Base-by-base conservation (phyloP, 92 coral and sea anemone species). In the Heteractis magnifica region DNA sequence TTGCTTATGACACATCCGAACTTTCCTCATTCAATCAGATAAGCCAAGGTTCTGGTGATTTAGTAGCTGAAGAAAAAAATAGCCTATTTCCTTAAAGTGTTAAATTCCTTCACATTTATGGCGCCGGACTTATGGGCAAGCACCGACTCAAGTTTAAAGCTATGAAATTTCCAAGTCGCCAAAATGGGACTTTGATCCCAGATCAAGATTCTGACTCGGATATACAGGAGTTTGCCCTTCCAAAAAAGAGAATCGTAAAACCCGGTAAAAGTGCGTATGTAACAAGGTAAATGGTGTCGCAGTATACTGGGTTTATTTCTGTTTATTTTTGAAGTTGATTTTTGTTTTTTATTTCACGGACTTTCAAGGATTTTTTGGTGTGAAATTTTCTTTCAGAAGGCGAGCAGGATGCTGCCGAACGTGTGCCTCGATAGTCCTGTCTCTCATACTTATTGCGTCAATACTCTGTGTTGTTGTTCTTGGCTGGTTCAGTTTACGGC, bases 401-500 rank as follows among this genome's bases (percentile, higher is more conserved):
- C 85, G 94, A 18, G 89, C 93, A 15, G 94, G 93, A 18, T 93
- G 97, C 75, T 93, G 97, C 83, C 80, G 97, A 49, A 92, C 94
- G 8, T 93, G 97, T 83, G 97, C 97, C 0, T 93, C 97, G 5
- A 90, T 93, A 13, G 82, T 93, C 81, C 87, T 93, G 13, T 91
- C 94, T 2, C 88, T 93, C 6, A 92, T 93, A 11, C 94, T 93
- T 49, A 93, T 93, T 1, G 97, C 97, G 10, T 93, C 97, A 18
- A 85, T 93, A 71, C 79, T 93, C 51, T 91, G 94, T 84, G 97
- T 93, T 49, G 87, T 93, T 58, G 97, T 93, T 3, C 86, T 93
- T 71, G 94, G 97, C 16, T 93, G 97, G 97, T 93, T 91, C 76
- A 93, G 94, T 70, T 76, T 93, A 23, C 87, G 97, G n/a, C 89